Evolutionary conservation across 2,113 vertebrate species (phyloP).

Genomic region (Amblyornis subalaris): DNA sequence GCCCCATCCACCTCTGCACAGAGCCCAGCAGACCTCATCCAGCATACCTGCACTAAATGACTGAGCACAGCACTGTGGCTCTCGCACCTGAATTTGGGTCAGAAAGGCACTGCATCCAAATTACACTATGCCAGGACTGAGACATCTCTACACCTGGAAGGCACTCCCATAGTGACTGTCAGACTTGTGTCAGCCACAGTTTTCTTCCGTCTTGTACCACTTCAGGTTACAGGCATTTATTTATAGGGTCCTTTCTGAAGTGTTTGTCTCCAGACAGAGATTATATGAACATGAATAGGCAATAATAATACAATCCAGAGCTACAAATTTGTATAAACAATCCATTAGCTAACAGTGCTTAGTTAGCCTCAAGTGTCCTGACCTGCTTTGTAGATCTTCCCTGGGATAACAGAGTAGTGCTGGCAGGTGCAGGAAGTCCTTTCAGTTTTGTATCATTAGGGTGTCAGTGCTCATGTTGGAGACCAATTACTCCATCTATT

Average conservation of each 20-base stretch:
- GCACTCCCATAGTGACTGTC: rapidly evolving
- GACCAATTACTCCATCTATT: not conserved
- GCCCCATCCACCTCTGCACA: rapidly evolving
- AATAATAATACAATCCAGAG: not conserved
- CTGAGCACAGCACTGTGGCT: not conserved
- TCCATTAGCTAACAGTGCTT: not conserved
- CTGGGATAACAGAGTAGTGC: not conserved
- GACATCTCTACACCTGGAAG: not conserved
- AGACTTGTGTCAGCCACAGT: not conserved
- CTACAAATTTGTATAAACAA: not conserved
- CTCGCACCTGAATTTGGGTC: not conserved
- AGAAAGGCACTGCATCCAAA: not conserved
- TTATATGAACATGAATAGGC: not conserved
- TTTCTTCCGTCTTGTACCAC: not conserved
- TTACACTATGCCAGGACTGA: not conserved
- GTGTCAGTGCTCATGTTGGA: not conserved
- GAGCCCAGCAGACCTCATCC: not conserved
- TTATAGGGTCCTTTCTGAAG: not conserved
- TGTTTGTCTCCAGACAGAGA: not conserved
- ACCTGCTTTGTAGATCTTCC: not conserved
- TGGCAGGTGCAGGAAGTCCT: not conserved
- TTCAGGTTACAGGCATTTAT: not conserved
- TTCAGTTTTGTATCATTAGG: not conserved
- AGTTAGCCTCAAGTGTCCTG: not conserved
- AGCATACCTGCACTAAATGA: rapidly evolving